A percentile compares a stretch with the other conserved stretches of the same genome.
Conservation (phyloP, 2,888 invertebrate species). For the Nomada lathburiana region DNA sequence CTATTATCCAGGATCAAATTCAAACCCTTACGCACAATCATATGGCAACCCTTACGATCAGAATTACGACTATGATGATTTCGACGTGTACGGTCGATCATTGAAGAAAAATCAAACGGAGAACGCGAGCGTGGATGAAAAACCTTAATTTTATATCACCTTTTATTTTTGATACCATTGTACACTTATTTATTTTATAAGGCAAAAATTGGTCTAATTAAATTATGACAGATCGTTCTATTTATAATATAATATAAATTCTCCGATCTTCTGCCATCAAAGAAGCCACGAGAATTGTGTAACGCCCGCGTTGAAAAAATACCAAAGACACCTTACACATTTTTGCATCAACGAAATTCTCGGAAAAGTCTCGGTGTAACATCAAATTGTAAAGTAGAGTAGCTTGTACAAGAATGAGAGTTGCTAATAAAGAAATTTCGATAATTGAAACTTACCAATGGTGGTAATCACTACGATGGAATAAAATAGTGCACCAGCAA, state of each 20-base stretch:
- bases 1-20: conserved; percentile 54
- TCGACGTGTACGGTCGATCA: conserved; percentile 63
- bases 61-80: conserved; percentile 60
- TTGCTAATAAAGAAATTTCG: neutral
- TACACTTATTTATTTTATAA: no score
- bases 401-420: neutral
- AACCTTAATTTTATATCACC: neutral
- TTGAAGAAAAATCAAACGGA: conserved; percentile 60
- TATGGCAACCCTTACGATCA: conserved; percentile 46
- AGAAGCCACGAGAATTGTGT: neutral
- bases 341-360: no score
- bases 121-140: conserved; percentile 10
- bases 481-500: conserved; percentile 95
- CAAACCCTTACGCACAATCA: conserved; percentile 47
- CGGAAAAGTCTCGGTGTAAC: neutral
- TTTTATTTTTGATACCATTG: neutral
- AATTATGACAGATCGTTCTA: no score
- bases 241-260: no score
- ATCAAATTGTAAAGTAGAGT: neutral
- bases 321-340: conserved; percentile 51
- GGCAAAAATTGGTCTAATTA: no score
- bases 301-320: conserved; percentile 3
- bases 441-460: conserved; percentile 88
- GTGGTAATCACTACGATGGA: conserved; percentile 98
- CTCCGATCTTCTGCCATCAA: neutral